A percentile compares a stretch with the other conserved stretches of the same genome.
These are phyloP conservation scores for Aelia acuminata DNA, from an alignment of 2,888 invertebrate species.

Conservation along the genomic window DNA sequence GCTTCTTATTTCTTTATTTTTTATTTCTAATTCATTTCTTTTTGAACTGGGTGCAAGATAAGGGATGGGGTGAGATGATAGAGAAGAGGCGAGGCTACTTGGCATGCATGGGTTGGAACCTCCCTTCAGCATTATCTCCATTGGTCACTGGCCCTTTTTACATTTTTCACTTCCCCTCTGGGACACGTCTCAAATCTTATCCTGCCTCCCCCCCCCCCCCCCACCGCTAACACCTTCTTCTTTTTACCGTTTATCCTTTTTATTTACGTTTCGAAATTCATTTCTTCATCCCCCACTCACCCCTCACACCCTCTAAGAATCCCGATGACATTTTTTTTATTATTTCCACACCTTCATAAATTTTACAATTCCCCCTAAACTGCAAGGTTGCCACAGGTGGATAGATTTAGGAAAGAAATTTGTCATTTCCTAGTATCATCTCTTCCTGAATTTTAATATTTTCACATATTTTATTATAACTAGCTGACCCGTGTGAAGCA, in stretches of 20 bases:
- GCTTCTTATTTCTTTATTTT: too few species aligned
- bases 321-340: neutral
- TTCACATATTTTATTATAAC: too few species aligned
- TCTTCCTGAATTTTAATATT: neutral
- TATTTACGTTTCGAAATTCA: constrained; percentile 6
- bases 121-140: neutral
- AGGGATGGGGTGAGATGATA: neutral
- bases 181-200: neutral
- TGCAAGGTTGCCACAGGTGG: neutral
- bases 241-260: neutral
- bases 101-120: constrained; percentile 26
- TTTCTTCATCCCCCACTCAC: neutral
- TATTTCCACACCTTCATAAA: neutral
- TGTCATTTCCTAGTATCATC: neutral
- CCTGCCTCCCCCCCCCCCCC: neutral
- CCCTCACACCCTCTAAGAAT: neutral
- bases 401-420: neutral
- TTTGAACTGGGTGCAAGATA: neutral
- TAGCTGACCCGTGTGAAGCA: too few species aligned
- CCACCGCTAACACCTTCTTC: neutral
- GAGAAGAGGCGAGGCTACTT: neutral
- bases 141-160: constrained; percentile 24
- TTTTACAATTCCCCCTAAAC: neutral
- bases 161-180: constrained; percentile 16
- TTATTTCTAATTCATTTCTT: neutral